Percentiles rank a stretch among this genome's conserved stretches.
These are phyloP conservation scores for Resseliella maxima DNA, from an alignment of 2,888 invertebrate species.

Conservation along the genomic window DNA sequence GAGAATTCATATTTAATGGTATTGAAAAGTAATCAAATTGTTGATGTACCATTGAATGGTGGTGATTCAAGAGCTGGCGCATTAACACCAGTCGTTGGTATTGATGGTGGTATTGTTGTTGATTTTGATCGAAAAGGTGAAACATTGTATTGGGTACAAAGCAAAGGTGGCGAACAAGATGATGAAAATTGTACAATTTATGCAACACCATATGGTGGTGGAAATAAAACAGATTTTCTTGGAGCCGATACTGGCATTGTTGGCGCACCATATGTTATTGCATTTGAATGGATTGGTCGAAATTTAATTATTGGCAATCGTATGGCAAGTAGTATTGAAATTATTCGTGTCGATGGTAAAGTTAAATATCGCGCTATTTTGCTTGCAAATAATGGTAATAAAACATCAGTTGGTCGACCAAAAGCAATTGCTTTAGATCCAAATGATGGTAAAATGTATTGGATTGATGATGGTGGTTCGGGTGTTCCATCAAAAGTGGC, in stretches of 20 bases:
- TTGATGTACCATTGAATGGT: constrained; percentile 82
- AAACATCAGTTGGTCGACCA: constrained; percentile 87
- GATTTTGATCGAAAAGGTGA: constrained; percentile 92
- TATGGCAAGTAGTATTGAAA: constrained; percentile 89
- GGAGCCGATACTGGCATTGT: constrained; percentile 87
- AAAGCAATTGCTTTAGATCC: constrained; percentile 91
- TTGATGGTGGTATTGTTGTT: constrained; percentile 87
- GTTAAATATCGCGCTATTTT: constrained; percentile 85
- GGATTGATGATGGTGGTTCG: constrained; percentile 95
- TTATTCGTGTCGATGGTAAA: constrained; percentile 87
- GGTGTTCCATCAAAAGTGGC: constrained; percentile 91
- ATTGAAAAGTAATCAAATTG: constrained; percentile 88
- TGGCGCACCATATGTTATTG: constrained; percentile 90
- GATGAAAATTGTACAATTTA: constrained; percentile 89
- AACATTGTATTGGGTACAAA: constrained; percentile 88
- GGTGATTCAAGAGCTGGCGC: constrained; percentile 82
- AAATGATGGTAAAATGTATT: constrained; percentile 91
- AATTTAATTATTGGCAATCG: constrained; percentile 94
- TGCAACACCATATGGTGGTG: constrained; percentile 85
- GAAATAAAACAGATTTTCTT: constrained; percentile 84
- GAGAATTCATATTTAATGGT: constrained; percentile 91
- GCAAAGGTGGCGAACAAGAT: constrained; percentile 73
- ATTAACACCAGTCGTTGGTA: constrained; percentile 87
- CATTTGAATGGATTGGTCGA: constrained; percentile 96
- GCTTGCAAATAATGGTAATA: constrained; percentile 88